Percentiles rank a stretch among this genome's conserved stretches.
phyloP scores from a whole-genome alignment of 37 sponge, comb jelly and placozoan genomes.

The Halichondria panicea region DNA sequence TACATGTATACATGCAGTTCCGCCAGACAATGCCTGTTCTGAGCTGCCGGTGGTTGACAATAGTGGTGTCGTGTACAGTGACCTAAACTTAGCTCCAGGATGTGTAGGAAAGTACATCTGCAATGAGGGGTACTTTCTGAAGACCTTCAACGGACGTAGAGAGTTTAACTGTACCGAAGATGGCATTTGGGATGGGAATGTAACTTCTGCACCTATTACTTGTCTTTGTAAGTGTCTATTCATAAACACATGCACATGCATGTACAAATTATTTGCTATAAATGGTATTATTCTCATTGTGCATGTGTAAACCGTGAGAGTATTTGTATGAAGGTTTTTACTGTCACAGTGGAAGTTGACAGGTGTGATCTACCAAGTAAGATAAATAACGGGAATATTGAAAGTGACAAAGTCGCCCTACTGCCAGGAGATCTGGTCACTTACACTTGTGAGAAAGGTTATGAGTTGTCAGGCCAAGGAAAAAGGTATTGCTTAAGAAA shows the following conservation, averaged over 20 bases:
- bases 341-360: no score
- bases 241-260: no score
- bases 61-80: background rate
- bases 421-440: background rate
- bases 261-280: no score
- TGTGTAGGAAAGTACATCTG: background rate
- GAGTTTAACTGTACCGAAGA: conserved; percentile 9
- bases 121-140: conserved; percentile 1
- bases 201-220: no score
- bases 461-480: background rate
- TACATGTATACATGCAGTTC: no score
- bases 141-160: conserved; percentile 2
- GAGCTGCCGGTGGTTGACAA: background rate
- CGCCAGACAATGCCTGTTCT: conserved; percentile 1
- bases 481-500: background rate
- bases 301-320: no score
- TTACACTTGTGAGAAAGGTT: background rate
- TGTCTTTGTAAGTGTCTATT: no score
- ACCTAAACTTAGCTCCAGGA: conserved; percentile 1
- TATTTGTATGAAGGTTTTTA: no score
- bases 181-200: conserved; percentile 15
- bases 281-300: no score
- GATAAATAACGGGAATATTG: no score
- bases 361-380: no score
- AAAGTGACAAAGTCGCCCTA: background rate